Percentiles rank a stretch among this genome's conserved stretches.
These are phyloP conservation scores for Pseudanteris insignis DNA, from an alignment of 2,888 invertebrate genomes.

Conservation along the genomic window DNA sequence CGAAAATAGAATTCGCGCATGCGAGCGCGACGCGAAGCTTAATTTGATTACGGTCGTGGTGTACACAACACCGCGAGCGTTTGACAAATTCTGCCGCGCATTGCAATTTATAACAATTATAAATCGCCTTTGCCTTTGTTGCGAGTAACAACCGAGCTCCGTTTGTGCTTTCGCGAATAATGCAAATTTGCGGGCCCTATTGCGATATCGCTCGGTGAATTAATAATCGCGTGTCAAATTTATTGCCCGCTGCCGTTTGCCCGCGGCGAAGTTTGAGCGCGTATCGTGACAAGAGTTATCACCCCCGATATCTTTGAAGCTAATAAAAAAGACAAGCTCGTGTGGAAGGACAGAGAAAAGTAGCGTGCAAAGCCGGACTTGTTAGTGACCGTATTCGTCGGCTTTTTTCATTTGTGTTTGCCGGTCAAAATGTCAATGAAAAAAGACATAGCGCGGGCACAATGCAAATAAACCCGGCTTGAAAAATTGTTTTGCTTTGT, in stretches of 20 bases:
- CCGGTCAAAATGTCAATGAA: too few species aligned
- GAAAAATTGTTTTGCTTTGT: too few species aligned
- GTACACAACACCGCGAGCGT: too few species aligned
- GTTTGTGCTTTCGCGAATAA: conserved; percentile 31
- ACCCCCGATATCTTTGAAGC: conserved; percentile 28
- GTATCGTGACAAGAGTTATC: conserved; percentile 42
- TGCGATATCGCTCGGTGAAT: conserved; percentile 47
- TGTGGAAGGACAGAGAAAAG: not conserved
- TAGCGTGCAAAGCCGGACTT: not conserved
- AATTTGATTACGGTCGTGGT: too few species aligned
- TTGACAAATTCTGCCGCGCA: conserved; percentile 28
- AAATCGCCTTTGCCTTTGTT: conserved; percentile 19
- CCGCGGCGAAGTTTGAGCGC: conserved; percentile 37
- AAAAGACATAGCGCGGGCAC: too few species aligned
- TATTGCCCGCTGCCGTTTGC: conserved; percentile 46
- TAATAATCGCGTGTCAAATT: conserved; percentile 54
- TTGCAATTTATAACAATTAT: conserved; percentile 38
- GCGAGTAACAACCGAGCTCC: conserved; percentile 26
- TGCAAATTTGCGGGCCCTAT: conserved; percentile 38
- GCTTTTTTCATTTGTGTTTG: too few species aligned
- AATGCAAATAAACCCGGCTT: too few species aligned
- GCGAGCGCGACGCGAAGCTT: too few species aligned
- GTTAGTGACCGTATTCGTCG: too few species aligned
- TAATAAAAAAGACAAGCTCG: conserved; percentile 7
- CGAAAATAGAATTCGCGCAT: too few species aligned